A percentile compares a stretch with the other conserved stretches of the same genome.
These are phyloP conservation scores for Anomalospiza imberbis DNA, from an alignment of 2,797 vertebrate genomes.

Conservation along the genomic window DNA sequence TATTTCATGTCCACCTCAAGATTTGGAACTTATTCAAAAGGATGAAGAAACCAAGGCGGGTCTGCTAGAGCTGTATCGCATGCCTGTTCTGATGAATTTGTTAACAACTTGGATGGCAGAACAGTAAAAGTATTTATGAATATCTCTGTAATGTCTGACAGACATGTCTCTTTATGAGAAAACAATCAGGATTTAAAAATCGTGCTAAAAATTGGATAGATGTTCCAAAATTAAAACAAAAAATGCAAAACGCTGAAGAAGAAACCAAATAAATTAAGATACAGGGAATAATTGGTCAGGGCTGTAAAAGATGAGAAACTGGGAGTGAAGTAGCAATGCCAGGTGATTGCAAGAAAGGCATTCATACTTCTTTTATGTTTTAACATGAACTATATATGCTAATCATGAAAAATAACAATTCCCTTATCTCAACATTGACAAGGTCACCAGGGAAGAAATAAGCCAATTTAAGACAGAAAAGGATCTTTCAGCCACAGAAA, in stretches of 20 bases:
- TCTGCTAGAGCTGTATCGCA: fast-evolving
- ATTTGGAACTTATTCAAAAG: background rate
- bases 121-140: background rate
- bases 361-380: background rate
- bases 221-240: background rate
- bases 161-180: background rate
- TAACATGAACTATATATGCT: background rate
- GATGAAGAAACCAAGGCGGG: background rate
- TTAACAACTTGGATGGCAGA: background rate
- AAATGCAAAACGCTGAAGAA: background rate
- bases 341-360: background rate
- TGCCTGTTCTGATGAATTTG: background rate
- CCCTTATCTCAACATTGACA: background rate
- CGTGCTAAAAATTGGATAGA: background rate
- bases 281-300: background rate
- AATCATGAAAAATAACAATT: background rate
- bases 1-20: background rate
- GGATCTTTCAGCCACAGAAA: background rate
- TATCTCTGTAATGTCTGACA: background rate
- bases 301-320: background rate
- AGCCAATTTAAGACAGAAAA: background rate
- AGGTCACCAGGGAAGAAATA: background rate
- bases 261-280: background rate
- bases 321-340: background rate
- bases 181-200: background rate